phyloP scores from a whole-genome alignment of 2,113 vertebrate genomes.

The Garra rufa region DNA sequence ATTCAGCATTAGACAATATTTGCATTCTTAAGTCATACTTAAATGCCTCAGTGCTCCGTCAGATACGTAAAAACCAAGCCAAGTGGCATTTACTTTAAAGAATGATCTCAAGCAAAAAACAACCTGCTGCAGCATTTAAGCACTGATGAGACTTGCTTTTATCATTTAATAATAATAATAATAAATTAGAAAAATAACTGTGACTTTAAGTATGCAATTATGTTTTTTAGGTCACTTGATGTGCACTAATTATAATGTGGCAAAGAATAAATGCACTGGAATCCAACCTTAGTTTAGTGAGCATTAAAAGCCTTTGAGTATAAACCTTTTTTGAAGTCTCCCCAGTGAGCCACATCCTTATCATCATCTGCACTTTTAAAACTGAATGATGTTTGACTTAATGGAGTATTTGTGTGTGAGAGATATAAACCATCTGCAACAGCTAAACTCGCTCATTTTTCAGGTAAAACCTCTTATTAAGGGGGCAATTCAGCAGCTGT shows the following conservation, averaged over 20 bases:
- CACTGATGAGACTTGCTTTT: neutral
- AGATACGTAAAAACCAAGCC: neutral
- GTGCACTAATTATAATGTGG: neutral
- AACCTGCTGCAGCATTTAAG: neutral
- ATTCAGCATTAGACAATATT: neutral
- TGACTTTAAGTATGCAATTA: neutral
- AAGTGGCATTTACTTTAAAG: neutral
- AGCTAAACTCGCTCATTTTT: neutral
- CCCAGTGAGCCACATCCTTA: neutral
- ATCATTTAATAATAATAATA: neutral
- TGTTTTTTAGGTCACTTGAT: neutral
- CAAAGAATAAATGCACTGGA: neutral
- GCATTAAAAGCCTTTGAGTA: neutral
- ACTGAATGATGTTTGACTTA: neutral
- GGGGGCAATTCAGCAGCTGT: neutral
- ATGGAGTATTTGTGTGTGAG: neutral
- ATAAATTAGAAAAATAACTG: too few relatives aligned
- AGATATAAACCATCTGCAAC: constrained; percentile 11
- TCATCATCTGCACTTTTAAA: constrained; percentile 5
- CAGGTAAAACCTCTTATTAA: constrained; percentile 25
- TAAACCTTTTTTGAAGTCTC: neutral
- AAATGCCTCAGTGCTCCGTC: neutral
- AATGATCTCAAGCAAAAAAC: neutral
- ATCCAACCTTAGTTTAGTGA: neutral
- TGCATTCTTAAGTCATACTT: neutral